Base-by-base conservation (phyloP, 2,113 vertebrate species). In the Engystomops pustulosus region DNA sequence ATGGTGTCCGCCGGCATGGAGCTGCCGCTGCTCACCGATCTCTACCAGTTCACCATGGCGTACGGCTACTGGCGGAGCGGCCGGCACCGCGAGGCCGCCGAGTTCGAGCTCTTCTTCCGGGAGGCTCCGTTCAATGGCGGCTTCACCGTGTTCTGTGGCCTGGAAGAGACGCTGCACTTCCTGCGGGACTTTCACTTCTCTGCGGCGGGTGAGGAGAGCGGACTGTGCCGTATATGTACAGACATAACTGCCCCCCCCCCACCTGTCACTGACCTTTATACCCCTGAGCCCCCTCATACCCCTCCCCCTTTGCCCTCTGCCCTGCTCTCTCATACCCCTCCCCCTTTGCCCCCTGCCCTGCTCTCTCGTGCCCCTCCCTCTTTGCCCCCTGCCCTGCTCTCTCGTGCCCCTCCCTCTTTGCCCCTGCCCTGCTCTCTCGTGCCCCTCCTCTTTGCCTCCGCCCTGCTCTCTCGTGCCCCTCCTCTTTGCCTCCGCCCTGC, bases 41-140 rank as follows among this genome's bases (percentile, higher is more conserved):
- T 97, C 0, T 98, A 98, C 87, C 96, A 98, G 87, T 94, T 94
- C 88, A 95, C 95, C 84, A 97, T 98, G 96, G 96, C 96, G 0
- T 95, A 96, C 85, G 95, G 94, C 20, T 96, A 97, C 90, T 98
- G 97, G 97, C 91, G 93, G 2, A 87, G 93, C 1, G 95, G 95
- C 4, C 90, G 96, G 0, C 94, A 95, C 86, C 83, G 85, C 3
- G 90, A 93, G 2, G 87, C 86, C 27, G 96, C 96, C 5, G 93
- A 92, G 15, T 98, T 97, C 86, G 96, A 98, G 90, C 91, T 98
- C 25, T 97, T 95, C 89, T 98, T 98, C 91, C 91, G 96, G 79
- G 92, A 93, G 11, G 93, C 94, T 8, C 97, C 96, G 1, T 97
- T 97, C 88, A 87, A 89, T 4, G 95, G 96, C 0, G 91, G 89